Conservation (phyloP, 2,797 vertebrate genomes). For the Pseudochirops cupreus region DNA sequence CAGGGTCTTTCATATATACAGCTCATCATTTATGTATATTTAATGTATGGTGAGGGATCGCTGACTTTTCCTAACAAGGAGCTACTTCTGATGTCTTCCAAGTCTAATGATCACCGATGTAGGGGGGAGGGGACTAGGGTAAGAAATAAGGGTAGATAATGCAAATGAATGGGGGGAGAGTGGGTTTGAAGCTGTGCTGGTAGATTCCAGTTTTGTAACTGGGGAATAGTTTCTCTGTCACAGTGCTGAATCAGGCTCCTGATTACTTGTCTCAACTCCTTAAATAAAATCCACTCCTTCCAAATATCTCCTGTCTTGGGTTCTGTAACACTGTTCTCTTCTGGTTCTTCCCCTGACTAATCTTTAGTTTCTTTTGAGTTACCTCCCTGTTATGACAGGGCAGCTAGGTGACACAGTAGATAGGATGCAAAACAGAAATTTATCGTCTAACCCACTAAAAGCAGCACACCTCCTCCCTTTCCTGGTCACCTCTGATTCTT, state of each 20-base stretch:
- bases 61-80: constrained; percentile 4
- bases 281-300: neutral
- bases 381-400: neutral
- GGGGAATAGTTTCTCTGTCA: neutral
- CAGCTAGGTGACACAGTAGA: neutral
- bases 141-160: neutral
- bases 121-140: neutral
- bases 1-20: neutral
- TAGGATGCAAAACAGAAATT: too few relatives aligned
- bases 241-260: neutral
- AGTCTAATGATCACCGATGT: neutral
- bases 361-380: neutral
- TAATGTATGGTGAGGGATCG: neutral
- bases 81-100: constrained; percentile 29
- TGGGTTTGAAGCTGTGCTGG: neutral
- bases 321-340: neutral
- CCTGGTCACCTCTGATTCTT: too few relatives aligned
- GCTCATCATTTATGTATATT: neutral
- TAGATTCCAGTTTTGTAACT: neutral
- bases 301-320: neutral
- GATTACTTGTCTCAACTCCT: neutral
- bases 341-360: neutral
- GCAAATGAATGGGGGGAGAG: neutral
- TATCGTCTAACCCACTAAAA: neutral
- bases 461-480: neutral